phyloP scores from a whole-genome alignment of 1,140 invertebrate species.

The Drosophila burlai region DNA sequence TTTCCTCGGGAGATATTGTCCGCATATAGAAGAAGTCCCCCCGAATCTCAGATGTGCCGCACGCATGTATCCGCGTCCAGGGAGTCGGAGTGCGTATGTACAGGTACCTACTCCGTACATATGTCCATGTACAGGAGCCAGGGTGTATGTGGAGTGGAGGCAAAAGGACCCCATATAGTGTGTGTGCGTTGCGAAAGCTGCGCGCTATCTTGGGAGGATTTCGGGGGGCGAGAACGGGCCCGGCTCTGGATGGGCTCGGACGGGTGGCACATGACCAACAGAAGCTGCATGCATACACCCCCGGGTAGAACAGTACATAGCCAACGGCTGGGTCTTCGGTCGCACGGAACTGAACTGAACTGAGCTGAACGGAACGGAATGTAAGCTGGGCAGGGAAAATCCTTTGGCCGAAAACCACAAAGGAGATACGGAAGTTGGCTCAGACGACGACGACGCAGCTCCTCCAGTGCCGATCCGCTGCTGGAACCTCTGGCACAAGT shows the following conservation, averaged over 20 bases:
- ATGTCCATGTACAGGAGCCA: conserved; percentile 46
- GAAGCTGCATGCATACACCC: conserved; percentile 84
- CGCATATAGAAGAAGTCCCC: conserved; percentile 49
- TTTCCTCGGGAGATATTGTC: conserved; percentile 73
- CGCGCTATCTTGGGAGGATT: conserved; percentile 73
- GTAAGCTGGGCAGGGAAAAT: conserved; percentile 82
- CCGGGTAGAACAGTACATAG: conserved; percentile 85
- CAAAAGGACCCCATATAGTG: conserved; percentile 22
- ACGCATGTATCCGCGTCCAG: conserved; percentile 59
- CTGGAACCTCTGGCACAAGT: conserved; percentile 44
- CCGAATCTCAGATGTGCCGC: conserved; percentile 52
- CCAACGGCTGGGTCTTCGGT: conserved; percentile 84
- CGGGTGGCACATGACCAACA: conserved; percentile 73
- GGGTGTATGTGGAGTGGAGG: conserved; percentile 51
- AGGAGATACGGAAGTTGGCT: conserved; percentile 84
- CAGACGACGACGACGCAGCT: conserved; percentile 69
- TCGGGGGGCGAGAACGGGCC: conserved; percentile 7
- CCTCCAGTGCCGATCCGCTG: conserved; percentile 52
- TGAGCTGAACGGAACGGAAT: conserved; percentile 61
- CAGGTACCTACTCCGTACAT: conserved; percentile 40
- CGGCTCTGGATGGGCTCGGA: background rate
- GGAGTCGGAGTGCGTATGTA: conserved; percentile 54
- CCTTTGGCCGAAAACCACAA: conserved; percentile 82
- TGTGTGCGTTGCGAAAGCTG: conserved; percentile 56
- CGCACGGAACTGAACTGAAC: conserved; percentile 60